Base-by-base conservation (phyloP, 2,797 vertebrate genomes). In the Saguinus oedipus region DNA sequence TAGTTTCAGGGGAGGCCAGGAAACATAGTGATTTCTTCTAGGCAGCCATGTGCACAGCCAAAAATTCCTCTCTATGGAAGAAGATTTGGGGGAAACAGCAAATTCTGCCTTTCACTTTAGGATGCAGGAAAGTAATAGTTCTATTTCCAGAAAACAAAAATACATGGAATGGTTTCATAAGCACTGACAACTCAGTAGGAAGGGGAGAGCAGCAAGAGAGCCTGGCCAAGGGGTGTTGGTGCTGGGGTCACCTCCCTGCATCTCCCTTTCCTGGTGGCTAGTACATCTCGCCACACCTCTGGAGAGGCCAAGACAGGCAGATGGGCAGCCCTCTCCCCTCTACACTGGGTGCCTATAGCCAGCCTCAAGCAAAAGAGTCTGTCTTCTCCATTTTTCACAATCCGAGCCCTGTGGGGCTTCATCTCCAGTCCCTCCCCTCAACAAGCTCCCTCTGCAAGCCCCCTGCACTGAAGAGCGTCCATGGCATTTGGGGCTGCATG, bases 301-400 rank as follows among this genome's bases (percentile, higher is more conserved):
- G 14, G 17, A 15, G 26, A 27, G 14, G 48, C 33, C 7, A 5
- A 4, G 22, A 74, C 12, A 30, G 46, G 14, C 19, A 4, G 4
- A 33, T 3, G 22, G 81, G 39, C 17, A 70, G 57, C 80, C 74
- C 7, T 5, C 12, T 11, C 2, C 44, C 24, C 26, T 46, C 78
- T 2, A 2, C 57, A 0, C 26, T 30, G 26, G 4, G 2, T 20
- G 27, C 53, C 68, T 19, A 17, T 4, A 33, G 70, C 64, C 2
- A 17, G 46, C 7, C 59, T 84, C 30, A 10, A 15, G 39, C 20
- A 20, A 24, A 10, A 11, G 15, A 72, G 4, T 74, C 88, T 59
- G 17, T 48, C 48, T 79, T 70, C 61, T 22, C 11, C 53, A 8
- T 20, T 8, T 8, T 8, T 79, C 48, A 22, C 13, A 19, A 6